Evolutionary conservation across 2,797 vertebrate species (phyloP), one percentile per base, ranked within the genome.

Genomic region (Sebastes jordani): DNA sequence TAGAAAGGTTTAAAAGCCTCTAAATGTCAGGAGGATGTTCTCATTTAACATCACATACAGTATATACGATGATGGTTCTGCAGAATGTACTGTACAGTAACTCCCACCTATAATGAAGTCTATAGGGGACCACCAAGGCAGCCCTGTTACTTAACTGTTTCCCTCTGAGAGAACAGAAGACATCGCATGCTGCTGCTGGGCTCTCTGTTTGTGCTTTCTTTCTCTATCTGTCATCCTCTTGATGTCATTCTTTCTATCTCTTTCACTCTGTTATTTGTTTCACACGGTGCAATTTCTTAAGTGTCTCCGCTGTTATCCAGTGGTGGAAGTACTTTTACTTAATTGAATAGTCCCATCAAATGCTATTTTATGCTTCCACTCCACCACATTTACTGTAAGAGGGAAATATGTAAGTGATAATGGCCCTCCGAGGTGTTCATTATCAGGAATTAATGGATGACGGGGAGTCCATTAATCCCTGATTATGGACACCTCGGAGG

Each of bases 101-200:
- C 76, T 81, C 62, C n/a, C 56, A 66, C 32, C 61, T 71, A 62
- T 82, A 76, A 74, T 69, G 64, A 66, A 77, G 42, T 65, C 72
- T 59, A 46, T 30, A 69, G 61, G 69, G 69, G 71, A 73, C 64
- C 66, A 73, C 67, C 36, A 74, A 59, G 7, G 11, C 66, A 3
- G 52, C 78, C 78, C 14, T 56, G 64, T 76, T 82, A 32, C 11
- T 61, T 81, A 61, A 86, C 70, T n/a, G 1, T 25, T 73, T 70
- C 61, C 75, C 78, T 71, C n/a, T 13, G 38, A 72, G 52, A 77
- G 70, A 80, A 49, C 16, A 77, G 52, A 69, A 60, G 65, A 64
- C 30, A 70, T 75, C 66, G 49, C 71, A 88, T 59, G 70, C 78
- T 68, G 70, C 63, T 16, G 14, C 38, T 63, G 60, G 7, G n/a